Evolutionary conservation across 1,140 invertebrate species (phyloP), one percentile per base, ranked within the genome.

Genomic region (Tetramorium simillimum): DNA sequence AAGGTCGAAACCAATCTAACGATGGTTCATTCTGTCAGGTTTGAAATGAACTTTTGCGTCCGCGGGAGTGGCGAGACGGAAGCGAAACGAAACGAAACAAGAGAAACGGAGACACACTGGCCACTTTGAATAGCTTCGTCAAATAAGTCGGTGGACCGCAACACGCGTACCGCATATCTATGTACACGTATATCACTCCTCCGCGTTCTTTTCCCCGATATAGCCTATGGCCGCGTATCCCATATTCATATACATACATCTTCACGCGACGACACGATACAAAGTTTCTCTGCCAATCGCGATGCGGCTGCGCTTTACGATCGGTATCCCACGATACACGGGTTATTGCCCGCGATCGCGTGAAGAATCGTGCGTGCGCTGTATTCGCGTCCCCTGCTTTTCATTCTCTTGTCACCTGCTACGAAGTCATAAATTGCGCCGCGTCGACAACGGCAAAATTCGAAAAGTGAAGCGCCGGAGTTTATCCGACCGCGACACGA

Each of bases 111-210:
- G 62, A 84, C 12, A 46, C 12, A 46, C 24, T 14, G n/a, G 46
- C 46, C 81, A 65, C 53, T 87, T 65, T 53, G 78, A 78, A 87
- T 89, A 76, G 86, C 24, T 65, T 58, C 49, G 77, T 73, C 72
- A 76, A 87, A 87, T 84, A 73, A 87, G 88, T 87, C 58, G 86
- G 69, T 43, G 80, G 65, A 78, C 72, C 77, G 70, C 77, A 51
- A 60, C 28, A 53, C 46, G 73, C 86, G 73, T 87, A 58, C 49
- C 70, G 51, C 28, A 28, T 67, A 62, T 33, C 40, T 53, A 7
- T 1, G 33, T 33, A 33, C 33, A 33, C 3, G 4, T 49, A 5
- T 1, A 28, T n/a, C 53, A 37, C n/a, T n/a, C 56, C 56, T 10
- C 21, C 37, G 10, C 56, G 12, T 73, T 60, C 40, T 81, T 21